Evolutionary conservation across 2,113 vertebrate species (phyloP), one percentile per base, ranked within the genome.

Genomic region (Mohoua ochrocephala): DNA sequence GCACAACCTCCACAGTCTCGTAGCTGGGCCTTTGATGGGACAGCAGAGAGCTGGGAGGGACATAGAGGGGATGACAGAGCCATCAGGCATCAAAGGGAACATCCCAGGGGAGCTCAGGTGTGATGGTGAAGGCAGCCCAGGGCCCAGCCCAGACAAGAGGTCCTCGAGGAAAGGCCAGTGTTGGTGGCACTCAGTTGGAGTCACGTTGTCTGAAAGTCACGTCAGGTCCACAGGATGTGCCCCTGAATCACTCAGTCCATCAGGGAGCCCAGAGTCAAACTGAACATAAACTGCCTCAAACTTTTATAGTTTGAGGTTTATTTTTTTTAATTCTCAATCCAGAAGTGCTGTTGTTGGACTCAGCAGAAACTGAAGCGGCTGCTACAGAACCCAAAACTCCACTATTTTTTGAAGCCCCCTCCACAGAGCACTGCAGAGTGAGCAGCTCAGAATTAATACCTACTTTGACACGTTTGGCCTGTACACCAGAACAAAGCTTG

Each of bases 391-490:
- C 13, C 49, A 65, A 53, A 85, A 39, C 24, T 30, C 26, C 15
- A 10, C 15, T 69, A 2, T 19, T 81, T 78, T 77, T 37, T 49
- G 1, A 52, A 82, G 30, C 14, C 23, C 33, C 15, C 30, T 84
- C 26, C 28, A 47, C 0, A 3, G 39, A 84, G 21, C 52, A 57
- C 37, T 52, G 47, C 30, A 68, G 74, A 75, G 14, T 0, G 0
- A 87, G 31, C 19, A 60, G 41, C 17, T 60, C 56, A 71, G 70
- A 85, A 71, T 56, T 71, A 31, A 81, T 44, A 44, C 75, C 79
- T 61, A 22, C 44, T 90, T 87, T 76, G 30, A 68, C 68, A 82
- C 2, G 0, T 84, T 70, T 75, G 54, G 52, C 39, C 42, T 52
- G 24, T 37, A 41, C 26, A 26, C 14, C 30, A 27, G 44, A 74